Percentiles rank a stretch among this genome's conserved stretches.
Conservation (phyloP, 2,797 vertebrate genomes). For the Myiotriccus ornatus region DNA sequence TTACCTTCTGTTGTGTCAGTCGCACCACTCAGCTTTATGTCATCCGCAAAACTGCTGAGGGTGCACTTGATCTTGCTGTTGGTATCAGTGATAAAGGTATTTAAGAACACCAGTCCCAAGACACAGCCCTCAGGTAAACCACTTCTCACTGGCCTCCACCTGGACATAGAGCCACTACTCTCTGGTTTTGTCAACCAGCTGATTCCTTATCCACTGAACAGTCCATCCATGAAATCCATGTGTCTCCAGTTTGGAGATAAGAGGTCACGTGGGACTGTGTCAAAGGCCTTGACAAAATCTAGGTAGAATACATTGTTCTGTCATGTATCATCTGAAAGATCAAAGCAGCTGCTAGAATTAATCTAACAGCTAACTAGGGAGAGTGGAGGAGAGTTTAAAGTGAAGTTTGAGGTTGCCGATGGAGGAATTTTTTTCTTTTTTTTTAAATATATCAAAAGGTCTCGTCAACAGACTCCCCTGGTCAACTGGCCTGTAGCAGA, state of each 20-base stretch:
- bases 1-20: neutral
- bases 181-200: neutral
- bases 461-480: neutral
- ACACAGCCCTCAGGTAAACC: neutral
- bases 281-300: neutral
- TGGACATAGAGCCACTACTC: neutral
- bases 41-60: neutral
- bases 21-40: neutral
- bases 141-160: neutral
- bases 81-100: neutral
- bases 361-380: slow-evolving; percentile 92
- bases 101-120: too few relatives aligned
- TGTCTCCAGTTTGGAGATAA: accelerated
- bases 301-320: neutral
- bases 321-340: slow-evolving; percentile 95
- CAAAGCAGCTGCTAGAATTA: slow-evolving; percentile 91
- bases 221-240: neutral
- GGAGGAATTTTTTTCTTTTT: slow-evolving; percentile 77
- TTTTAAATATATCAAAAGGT: neutral
- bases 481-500: neutral
- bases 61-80: accelerated
- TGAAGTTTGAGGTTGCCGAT: slow-evolving; percentile 92
- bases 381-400: slow-evolving; percentile 89
- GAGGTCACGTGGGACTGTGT: neutral
- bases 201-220: neutral